Conservation (phyloP, 2,113 vertebrate genomes). For the Austrofundulus limnaeus region DNA sequence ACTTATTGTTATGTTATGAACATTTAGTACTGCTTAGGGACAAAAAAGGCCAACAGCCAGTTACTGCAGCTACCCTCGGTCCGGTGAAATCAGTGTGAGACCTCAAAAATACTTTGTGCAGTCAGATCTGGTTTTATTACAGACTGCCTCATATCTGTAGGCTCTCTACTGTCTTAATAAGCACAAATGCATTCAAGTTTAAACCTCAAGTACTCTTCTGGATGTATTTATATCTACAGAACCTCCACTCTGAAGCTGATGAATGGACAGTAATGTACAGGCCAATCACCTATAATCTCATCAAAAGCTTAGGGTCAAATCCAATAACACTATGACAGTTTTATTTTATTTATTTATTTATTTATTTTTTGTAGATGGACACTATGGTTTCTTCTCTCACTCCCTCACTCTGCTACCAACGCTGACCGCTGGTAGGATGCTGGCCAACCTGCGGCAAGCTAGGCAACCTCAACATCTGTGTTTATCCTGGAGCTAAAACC, state of each 20-base stretch:
- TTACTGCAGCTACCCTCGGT: neutral
- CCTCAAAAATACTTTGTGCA: conserved; percentile 32
- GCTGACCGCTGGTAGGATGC: conserved; percentile 56
- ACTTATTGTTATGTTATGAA: conserved; percentile 28
- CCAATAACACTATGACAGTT: conserved; percentile 53
- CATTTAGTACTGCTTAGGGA: conserved; percentile 23
- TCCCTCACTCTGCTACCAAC: conserved; percentile 41
- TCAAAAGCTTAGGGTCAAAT: conserved; percentile 40
- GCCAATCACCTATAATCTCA: conserved; percentile 17
- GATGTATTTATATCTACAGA: conserved; percentile 4
- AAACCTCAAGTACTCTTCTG: neutral
- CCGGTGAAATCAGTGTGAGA: conserved; percentile 21
- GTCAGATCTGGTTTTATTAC: conserved; percentile 9
- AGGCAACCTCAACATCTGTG: conserved; percentile 80
- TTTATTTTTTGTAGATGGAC: conserved; percentile 37
- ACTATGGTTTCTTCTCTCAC: conserved; percentile 19
- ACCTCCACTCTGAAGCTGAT: conserved; percentile 14
- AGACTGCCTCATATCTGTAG: conserved; percentile 8
- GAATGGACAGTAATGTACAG: conserved; percentile 18
- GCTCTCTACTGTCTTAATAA: conserved; percentile 3
- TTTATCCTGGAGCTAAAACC: conserved; percentile 81
- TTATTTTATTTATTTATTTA: too few species aligned
- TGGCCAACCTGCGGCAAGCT: conserved; percentile 68
- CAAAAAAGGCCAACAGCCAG: conserved; percentile 4
- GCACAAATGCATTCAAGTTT: conserved; percentile 7